Conservation (phyloP, 2,888 invertebrate species). For the Drosophila mayaguana region DNA sequence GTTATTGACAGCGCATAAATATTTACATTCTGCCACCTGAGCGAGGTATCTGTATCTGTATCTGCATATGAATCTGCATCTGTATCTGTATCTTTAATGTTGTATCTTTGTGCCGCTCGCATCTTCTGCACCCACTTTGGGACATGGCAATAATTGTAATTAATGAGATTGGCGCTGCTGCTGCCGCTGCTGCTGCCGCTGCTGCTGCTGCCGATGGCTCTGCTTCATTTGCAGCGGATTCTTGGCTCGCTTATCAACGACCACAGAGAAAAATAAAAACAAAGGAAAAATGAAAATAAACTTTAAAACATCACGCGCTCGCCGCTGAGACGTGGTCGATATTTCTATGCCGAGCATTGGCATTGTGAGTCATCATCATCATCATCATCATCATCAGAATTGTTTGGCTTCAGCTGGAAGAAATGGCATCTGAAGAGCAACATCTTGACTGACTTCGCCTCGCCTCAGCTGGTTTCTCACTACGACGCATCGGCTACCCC, state of each 20-base stretch:
- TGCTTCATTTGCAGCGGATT: slow-evolving; percentile 4
- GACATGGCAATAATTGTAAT: slow-evolving; percentile 35
- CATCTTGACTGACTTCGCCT: not conserved
- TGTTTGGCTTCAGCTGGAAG: slow-evolving; percentile 8
- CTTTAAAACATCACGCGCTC: slow-evolving; percentile 38
- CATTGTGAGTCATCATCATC: not conserved
- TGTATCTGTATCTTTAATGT: slow-evolving; percentile 28
- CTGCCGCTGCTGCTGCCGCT: not conserved
- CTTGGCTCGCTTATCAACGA: slow-evolving; percentile 19
- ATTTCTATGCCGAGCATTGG: not conserved
- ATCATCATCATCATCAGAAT: not conserved
- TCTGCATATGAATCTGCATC: slow-evolving; percentile 20
- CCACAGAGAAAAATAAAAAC: not conserved
- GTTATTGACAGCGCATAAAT: slow-evolving; percentile 51
- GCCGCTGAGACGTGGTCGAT: slow-evolving; percentile 14
- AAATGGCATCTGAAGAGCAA: slow-evolving; percentile 1
- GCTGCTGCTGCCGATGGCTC: too few relatives aligned
- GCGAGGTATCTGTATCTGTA: slow-evolving; percentile 16
- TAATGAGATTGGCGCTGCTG: slow-evolving; percentile 22
- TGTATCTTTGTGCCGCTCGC: slow-evolving; percentile 7
- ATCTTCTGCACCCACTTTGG: slow-evolving; percentile 15
- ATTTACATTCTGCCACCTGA: slow-evolving; percentile 41
- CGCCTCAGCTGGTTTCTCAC: not conserved
- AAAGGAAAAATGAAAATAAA: not conserved
- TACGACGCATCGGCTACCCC: not conserved